Evolutionary conservation across 2,113 vertebrate species (phyloP).

Genomic region (Barbus barbus): DNA sequence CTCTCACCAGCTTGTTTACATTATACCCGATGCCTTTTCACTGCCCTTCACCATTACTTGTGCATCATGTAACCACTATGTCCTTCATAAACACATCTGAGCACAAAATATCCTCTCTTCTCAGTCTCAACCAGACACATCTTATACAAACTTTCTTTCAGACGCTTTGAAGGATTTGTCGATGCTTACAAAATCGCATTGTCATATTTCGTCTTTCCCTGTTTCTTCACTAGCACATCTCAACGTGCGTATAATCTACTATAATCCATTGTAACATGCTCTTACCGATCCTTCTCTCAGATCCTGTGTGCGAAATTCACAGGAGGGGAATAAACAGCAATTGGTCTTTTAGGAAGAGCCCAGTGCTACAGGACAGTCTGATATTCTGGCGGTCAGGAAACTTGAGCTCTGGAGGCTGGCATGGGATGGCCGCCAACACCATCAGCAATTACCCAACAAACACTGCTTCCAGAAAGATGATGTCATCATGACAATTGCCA

Average conservation of each 20-base stretch:
- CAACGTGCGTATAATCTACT: neutral
- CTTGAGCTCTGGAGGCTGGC: constrained; percentile 44
- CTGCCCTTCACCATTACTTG: neutral
- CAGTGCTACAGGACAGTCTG: neutral
- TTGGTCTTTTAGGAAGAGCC: constrained; percentile 28
- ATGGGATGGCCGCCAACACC: constrained; percentile 28
- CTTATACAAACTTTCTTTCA: neutral
- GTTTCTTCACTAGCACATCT: neutral
- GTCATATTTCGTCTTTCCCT: neutral
- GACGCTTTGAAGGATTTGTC: neutral
- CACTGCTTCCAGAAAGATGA: constrained; percentile 46
- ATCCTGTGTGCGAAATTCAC: neutral
- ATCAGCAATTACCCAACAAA: constrained; percentile 45
- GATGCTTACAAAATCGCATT: neutral
- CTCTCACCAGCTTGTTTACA: constrained; percentile 10
- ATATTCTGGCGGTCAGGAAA: constrained; percentile 36
- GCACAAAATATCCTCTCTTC: neutral
- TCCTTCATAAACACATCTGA: constrained; percentile 18
- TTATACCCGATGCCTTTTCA: neutral
- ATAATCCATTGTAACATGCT: neutral
- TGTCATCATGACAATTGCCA: constrained; percentile 39
- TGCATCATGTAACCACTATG: neutral
- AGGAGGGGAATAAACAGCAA: constrained; percentile 14
- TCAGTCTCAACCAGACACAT: neutral
- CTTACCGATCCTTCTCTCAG: constrained; percentile 13